Base-by-base conservation (phyloP, 2,113 vertebrate species). In the Leptocoma aspasia region DNA sequence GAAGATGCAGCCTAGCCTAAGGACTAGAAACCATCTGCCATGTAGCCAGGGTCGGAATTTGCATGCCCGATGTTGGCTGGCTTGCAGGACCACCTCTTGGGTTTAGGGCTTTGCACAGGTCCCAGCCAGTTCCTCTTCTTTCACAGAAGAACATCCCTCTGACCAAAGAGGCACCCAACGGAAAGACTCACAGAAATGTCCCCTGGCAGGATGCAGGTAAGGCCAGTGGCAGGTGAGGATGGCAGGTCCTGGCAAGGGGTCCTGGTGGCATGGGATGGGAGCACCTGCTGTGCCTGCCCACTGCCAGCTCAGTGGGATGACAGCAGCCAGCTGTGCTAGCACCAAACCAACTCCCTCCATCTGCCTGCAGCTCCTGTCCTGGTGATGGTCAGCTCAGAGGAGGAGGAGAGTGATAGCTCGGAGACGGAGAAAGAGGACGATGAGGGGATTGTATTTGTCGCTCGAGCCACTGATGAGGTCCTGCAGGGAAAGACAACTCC, bases 131-230 rank as follows among this genome's bases (percentile, higher is more conserved):
- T 52, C 26, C 30, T 97, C 82, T 92, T 95, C 68, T 84, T 83
- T 97, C 95, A 94, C 98, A 98, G 73, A 98, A 98, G 96, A 98
- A 98, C 73, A 98, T 97, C 13, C 98, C 99, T 89, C 56, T 96
- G 57, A 98, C 98, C 60, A 98, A 98, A 3, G 97, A 98, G 39
- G 96, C 98, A 13, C 61, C 95, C 78, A 97, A 98, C 0, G 98
- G 98, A 94, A 99, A 99, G 97, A 98, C 98, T 0, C 96, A 98
- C 87, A 98, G 97, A 92, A 98, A 98, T 7, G 96, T 99, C 89
- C 99, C 98, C 97, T 99, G 99, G 98, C 98, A 98, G 78, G 98
- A 99, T 92, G 98, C 98, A 95, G 99, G 99, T 99, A 96, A 97
- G 97, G 65, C 69, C 5, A 8, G 72, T 66, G 50, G 30, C 83